A percentile compares a stretch with the other conserved stretches of the same genome.
Conservation (phyloP, 2,888 invertebrate species). For the Zele albiditarsus region DNA sequence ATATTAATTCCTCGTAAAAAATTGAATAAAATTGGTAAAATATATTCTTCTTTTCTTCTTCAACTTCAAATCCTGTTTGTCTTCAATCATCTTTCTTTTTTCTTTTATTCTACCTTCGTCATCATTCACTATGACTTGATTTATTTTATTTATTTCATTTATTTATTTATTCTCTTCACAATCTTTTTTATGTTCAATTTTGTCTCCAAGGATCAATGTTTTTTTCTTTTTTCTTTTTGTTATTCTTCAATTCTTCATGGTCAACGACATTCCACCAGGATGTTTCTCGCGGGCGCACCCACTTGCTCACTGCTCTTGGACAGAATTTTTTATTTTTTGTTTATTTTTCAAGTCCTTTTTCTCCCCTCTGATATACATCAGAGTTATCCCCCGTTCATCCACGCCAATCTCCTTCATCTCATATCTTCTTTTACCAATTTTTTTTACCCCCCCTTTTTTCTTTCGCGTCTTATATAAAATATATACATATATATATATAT, state of each 20-base stretch:
- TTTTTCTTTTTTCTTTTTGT: slow-evolving; percentile 31
- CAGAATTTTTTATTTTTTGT: background rate
- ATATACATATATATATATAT: slow-evolving; percentile 9
- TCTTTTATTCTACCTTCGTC: background rate
- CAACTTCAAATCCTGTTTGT: background rate
- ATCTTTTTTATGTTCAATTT: slow-evolving; percentile 27
- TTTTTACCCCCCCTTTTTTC: slow-evolving; percentile 5
- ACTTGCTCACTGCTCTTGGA: slow-evolving; percentile 38
- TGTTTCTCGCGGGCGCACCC: slow-evolving; percentile 41
- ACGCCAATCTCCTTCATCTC: slow-evolving; percentile 27
- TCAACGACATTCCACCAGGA: slow-evolving; percentile 62
- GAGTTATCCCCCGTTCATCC: slow-evolving; percentile 24
- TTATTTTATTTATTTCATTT: background rate
- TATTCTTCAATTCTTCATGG: slow-evolving; percentile 53
- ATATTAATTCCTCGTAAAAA: no score
- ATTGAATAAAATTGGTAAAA: no score
- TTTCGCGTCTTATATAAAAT: background rate
- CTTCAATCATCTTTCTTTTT: background rate
- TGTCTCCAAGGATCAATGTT: slow-evolving; percentile 30
- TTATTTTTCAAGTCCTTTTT: background rate
- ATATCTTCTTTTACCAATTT: slow-evolving; percentile 1
- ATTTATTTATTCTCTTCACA: background rate
- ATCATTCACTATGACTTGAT: background rate
- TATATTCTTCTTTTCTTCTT: background rate
- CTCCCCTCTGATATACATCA: slow-evolving; percentile 23